These are phyloP conservation scores for Leucophora obtusa DNA, from an alignment of 2,888 invertebrate genomes.

Conservation along the genomic window DNA sequence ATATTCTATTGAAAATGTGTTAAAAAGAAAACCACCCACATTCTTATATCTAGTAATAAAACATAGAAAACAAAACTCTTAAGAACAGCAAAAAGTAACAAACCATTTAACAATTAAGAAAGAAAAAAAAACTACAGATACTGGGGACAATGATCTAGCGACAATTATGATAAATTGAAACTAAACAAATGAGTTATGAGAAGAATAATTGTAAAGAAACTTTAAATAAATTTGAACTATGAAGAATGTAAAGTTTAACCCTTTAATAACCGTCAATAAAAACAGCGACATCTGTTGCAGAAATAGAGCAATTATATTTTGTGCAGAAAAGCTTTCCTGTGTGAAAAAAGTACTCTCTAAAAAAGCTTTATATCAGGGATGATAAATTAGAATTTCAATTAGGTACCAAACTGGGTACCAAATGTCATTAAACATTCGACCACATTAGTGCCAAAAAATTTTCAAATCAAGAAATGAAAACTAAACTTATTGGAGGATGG, in stretches of 20 bases:
- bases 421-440: no score
- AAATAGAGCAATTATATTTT: neutral
- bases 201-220: neutral
- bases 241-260: neutral
- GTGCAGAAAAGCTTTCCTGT: conserved; percentile 1
- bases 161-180: conserved; percentile 42
- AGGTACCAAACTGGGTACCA: no score
- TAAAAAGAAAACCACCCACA: conserved; percentile 23
- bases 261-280: neutral
- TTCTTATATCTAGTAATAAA: neutral
- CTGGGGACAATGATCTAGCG: conserved; percentile 21
- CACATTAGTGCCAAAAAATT: no score
- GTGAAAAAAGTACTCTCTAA: neutral
- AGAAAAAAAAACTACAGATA: neutral
- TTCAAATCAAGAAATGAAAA: no score
- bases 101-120: conserved; percentile 23
- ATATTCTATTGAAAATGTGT: neutral
- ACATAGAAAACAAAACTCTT: neutral
- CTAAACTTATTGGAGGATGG: no score
- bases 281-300: conserved; percentile 36
- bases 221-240: neutral
- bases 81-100: neutral
- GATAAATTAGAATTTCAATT: no score
- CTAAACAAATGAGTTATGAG: conserved; percentile 14
- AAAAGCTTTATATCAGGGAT: neutral